Evolutionary conservation across 2,113 vertebrate species (phyloP).

Genomic region (Muntiacus muntjak): DNA sequence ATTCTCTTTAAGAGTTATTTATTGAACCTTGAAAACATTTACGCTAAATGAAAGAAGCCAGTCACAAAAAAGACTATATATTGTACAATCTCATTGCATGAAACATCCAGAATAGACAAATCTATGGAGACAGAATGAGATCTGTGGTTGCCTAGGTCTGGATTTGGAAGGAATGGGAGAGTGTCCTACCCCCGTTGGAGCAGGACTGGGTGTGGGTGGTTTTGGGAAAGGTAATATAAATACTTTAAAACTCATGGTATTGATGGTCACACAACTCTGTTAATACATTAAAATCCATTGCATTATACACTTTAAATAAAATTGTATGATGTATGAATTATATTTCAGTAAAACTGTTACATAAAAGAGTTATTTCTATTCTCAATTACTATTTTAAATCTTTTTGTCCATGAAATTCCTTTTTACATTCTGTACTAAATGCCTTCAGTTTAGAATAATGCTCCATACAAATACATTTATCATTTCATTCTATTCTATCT

Average conservation of each 20-base stretch:
- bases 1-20: neutral
- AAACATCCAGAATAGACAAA: neutral
- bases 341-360: slow-evolving; percentile 1
- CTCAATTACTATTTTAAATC: neutral
- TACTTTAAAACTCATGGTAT: neutral
- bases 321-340: neutral
- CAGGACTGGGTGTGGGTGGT: neutral
- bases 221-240: neutral
- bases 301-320: neutral
- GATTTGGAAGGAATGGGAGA: neutral
- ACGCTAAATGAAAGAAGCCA: neutral
- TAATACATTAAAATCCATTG: neutral
- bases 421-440: neutral
- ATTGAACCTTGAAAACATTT: neutral
- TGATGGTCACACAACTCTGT: neutral
- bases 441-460: neutral
- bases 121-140: neutral
- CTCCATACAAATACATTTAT: slow-evolving; percentile 1
- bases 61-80: neutral
- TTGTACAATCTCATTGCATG: neutral
- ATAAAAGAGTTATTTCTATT: neutral
- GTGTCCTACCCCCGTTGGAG: neutral
- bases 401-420: neutral
- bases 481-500: neutral
- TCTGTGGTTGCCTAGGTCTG: neutral